These are phyloP conservation scores for Melanotaenia maccullochi DNA, from an alignment of 2,797 vertebrate genomes.

Conservation along the genomic window DNA sequence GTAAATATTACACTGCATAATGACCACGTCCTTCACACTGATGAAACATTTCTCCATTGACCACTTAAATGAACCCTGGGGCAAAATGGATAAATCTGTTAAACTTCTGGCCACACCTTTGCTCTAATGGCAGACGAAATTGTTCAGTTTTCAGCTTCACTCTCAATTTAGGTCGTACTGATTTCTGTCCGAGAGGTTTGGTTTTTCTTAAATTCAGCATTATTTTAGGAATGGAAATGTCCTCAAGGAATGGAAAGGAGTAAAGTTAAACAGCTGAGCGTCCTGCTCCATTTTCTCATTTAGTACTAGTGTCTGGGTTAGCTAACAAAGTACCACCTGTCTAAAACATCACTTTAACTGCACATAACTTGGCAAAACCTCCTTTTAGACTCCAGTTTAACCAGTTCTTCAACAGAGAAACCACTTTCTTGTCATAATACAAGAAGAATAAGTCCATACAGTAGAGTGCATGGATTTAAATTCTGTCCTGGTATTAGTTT, in stretches of 20 bases:
- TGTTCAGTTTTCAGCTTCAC: background rate
- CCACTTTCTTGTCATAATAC: background rate
- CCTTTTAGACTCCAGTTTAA: background rate
- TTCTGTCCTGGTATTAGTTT: background rate
- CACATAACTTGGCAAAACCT: background rate
- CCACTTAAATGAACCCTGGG: too few species aligned
- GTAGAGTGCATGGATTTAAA: background rate
- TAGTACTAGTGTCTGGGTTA: background rate
- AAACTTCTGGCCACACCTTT: background rate
- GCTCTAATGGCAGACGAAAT: background rate
- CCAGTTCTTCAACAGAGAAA: background rate
- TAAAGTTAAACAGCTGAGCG: background rate
- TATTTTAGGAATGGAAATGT: background rate
- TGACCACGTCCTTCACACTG: background rate
- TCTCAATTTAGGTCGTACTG: background rate
- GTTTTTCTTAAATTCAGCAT: background rate
- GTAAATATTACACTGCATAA: background rate
- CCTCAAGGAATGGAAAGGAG: background rate
- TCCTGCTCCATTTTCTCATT: background rate
- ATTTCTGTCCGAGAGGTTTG: background rate
- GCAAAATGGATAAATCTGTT: background rate
- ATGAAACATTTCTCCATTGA: background rate
- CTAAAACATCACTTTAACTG: background rate
- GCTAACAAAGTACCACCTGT: background rate
- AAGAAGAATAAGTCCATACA: background rate